Base-by-base conservation (phyloP, 2,797 vertebrate genomes). In the Galagoides demidoff region DNA sequence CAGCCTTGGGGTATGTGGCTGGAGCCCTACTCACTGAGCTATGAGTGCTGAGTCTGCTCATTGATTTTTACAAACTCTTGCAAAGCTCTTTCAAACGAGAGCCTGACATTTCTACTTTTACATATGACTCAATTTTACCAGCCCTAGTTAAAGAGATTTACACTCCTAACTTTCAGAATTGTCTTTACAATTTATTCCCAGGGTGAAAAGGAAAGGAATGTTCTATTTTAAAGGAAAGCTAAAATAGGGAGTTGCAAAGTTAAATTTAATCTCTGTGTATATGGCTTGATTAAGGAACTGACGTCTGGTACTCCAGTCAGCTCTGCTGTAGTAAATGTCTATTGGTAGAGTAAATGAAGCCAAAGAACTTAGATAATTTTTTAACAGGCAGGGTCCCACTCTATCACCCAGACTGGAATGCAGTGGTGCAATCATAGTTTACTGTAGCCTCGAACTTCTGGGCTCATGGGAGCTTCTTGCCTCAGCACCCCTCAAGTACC, bases 51-150 rank as follows among this genome's bases (percentile, higher is more conserved):
- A 52, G 49, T 4, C 49, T 52, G 49, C 49, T 74, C 20, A 7
- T 0, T 78, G 63, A 83, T 68, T 90, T 94, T 76, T 90, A 63
- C 43, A 89, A 76, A 82, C 61, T 68, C 23, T 95, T 85, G 71
- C 17, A 57, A 71, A 81, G 22, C 23, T 73, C 63, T 63, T 8
- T 55, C 61, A 89, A 78, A 68, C 71, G n/a, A 82, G 63, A 89
- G 55, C 4, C 74, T 85, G 27, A 87, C 31, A 87, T 74, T 93
- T 97, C 79, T 16, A 45, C 25, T 92, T 84, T 70, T 85, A 57
- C 31, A 87, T 1, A 92, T 55, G 45, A 86, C 52, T 92, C 89
- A 57, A 22, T 27, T 95, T 55, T 76, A 85, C 14, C 23, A 83
- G 87, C 66, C 10, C 14, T n/a, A 91, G 52, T 31, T n/a, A 71